Conservation (phyloP, 1,140 invertebrate genomes). For the Caenorhabditis briggsae region DNA sequence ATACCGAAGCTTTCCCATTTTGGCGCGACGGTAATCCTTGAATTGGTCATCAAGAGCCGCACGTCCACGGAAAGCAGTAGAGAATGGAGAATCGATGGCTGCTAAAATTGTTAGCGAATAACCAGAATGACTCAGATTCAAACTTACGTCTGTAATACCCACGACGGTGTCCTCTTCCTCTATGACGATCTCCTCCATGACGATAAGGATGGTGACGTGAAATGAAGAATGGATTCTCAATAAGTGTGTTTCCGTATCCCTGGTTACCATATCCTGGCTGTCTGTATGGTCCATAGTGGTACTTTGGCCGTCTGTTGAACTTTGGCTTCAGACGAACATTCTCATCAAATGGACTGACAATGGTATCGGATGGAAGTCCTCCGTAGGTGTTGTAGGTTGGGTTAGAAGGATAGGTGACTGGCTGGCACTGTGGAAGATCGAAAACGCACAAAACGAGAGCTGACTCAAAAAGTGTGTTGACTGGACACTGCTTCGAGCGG, state of each 20-base stretch:
- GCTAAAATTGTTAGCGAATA: background rate
- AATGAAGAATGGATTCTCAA: conserved; percentile 38
- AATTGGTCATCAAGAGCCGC: conserved; percentile 30
- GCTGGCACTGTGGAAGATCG: conserved; percentile 37
- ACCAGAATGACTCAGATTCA: background rate
- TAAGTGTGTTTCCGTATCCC: background rate
- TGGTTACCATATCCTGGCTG: background rate
- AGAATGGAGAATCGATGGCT: conserved; percentile 16
- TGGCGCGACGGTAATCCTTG: conserved; percentile 8
- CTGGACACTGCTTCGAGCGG: conserved; percentile 19
- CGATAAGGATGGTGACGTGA: background rate
- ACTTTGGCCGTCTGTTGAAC: background rate
- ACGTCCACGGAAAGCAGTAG: background rate
- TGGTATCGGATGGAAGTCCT: background rate
- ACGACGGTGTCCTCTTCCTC: background rate
- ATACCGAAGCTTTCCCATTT: conserved; percentile 2
- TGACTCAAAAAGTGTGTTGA: conserved; percentile 39
- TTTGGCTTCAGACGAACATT: conserved; percentile 34
- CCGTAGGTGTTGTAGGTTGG: conserved; percentile 1
- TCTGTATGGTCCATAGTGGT: conserved; percentile 9
- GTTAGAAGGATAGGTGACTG: background rate
- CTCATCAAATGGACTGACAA: conserved; percentile 50
- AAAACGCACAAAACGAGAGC: conserved; percentile 17
- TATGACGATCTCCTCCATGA: background rate
- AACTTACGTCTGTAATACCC: conserved; percentile 6